phyloP scores from a whole-genome alignment of 2,113 vertebrate species.

The Corythaixoides concolor region DNA sequence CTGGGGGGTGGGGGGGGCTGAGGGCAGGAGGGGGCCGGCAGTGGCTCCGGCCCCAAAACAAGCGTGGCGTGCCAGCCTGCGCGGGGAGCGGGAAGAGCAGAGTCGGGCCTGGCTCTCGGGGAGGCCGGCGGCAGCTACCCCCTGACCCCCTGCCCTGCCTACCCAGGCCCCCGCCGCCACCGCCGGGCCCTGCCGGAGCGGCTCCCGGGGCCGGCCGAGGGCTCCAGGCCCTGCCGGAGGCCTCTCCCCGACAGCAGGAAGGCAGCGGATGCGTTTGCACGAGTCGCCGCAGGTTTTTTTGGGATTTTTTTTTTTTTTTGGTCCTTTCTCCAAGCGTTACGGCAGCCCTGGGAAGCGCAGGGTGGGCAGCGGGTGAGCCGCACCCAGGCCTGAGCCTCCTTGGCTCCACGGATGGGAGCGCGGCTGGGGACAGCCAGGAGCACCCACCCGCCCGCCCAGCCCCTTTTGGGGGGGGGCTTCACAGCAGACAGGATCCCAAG shows the following conservation, averaged over 20 bases:
- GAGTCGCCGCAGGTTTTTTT: not conserved
- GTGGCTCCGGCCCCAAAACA: not conserved
- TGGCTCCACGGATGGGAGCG: no score
- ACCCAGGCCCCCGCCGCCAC: not conserved
- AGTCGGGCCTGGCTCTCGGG: not conserved
- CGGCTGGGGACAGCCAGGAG: not conserved
- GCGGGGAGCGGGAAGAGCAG: not conserved
- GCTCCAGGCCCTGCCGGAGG: not conserved
- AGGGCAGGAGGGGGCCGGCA: not conserved
- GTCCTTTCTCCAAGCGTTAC: not conserved
- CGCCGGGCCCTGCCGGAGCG: not conserved
- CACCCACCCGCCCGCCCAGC: no score
- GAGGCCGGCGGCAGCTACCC: conserved; percentile 2
- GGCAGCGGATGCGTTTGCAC: not conserved
- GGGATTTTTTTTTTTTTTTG: no score
- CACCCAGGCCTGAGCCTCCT: not conserved
- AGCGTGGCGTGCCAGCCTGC: not conserved
- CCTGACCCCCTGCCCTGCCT: not conserved
- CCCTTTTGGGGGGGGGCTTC: not conserved
- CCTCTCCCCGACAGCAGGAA: conserved; percentile 2
- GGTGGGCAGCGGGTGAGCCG: not conserved
- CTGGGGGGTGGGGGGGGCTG: not conserved
- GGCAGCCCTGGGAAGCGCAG: not conserved
- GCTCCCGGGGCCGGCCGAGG: not conserved
- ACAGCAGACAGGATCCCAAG: not conserved